Conservation (phyloP, 2,888 invertebrate species). For the Conus canariensis region DNA sequence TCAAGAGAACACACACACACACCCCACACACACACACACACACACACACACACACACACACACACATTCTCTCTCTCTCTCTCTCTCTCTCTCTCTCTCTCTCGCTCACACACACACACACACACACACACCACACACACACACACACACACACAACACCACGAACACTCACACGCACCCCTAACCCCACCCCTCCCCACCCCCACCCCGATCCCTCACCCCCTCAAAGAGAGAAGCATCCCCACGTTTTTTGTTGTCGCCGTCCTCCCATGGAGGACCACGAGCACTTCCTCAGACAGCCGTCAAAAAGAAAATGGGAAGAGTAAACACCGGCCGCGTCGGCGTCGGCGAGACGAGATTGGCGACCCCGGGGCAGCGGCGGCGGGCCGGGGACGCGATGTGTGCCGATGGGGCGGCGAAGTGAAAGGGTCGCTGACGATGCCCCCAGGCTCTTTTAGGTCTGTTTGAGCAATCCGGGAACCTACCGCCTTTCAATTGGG, state of each 20-base stretch:
- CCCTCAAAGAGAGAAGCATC: neutral
- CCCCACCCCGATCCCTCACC: neutral
- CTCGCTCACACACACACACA: too few relatives aligned
- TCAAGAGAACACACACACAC: neutral
- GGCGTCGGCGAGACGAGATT: neutral
- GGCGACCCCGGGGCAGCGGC: neutral
- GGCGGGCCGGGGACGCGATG: neutral
- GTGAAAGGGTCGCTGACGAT: conserved; percentile 29
- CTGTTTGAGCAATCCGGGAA: conserved; percentile 2
- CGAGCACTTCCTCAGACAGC: conserved; percentile 6
- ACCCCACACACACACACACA: neutral
- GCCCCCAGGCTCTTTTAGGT: neutral
- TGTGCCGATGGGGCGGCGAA: neutral
- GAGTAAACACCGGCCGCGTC: conserved; percentile 2
- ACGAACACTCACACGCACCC: neutral
- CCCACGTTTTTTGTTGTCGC: neutral
- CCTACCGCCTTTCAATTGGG: neutral
- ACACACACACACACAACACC: neutral
- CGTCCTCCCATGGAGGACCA: neutral
- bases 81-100: too few relatives aligned
- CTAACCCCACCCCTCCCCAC: neutral
- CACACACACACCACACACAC: too few relatives aligned
- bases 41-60: neutral
- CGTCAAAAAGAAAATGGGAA: conserved; percentile 14
- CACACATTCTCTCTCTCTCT: neutral